phyloP scores from a whole-genome alignment of 2,113 vertebrate species.

The Glaucomys volans region DNA sequence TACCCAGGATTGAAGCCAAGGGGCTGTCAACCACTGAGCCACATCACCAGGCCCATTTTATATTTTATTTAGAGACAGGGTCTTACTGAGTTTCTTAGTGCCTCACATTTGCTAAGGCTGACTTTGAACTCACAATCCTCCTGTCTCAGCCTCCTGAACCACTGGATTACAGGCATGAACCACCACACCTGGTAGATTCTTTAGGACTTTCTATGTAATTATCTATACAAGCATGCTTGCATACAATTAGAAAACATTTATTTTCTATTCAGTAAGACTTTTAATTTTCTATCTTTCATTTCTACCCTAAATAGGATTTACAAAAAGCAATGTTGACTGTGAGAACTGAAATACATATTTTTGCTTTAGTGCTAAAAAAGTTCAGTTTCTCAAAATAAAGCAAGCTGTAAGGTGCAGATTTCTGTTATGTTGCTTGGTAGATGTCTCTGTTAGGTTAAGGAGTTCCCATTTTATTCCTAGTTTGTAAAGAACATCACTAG shows the following conservation, averaged over 20 bases:
- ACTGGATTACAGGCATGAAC: too few species aligned
- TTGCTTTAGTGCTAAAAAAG: background rate
- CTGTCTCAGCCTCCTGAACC: too few species aligned
- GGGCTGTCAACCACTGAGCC: too few species aligned
- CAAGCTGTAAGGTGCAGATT: background rate
- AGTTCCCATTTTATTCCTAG: background rate
- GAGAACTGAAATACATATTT: background rate
- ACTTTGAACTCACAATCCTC: too few species aligned
- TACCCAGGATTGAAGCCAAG: too few species aligned
- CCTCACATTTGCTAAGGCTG: too few species aligned
- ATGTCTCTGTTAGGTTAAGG: background rate
- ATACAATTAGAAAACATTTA: background rate
- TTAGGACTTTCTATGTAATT: background rate
- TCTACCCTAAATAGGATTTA: background rate
- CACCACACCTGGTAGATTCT: background rate
- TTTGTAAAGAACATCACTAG: background rate
- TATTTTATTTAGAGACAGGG: too few species aligned
- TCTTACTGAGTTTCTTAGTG: too few species aligned
- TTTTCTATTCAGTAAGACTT: background rate
- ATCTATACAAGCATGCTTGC: background rate
- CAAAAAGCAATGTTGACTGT: background rate
- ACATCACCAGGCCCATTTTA: too few species aligned
- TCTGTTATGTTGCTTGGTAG: background rate
- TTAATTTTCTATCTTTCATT: background rate
- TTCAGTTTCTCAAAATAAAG: background rate